These are phyloP conservation scores for Yponomeuta evonymella DNA, from an alignment of 2,888 invertebrate genomes.

Conservation along the genomic window DNA sequence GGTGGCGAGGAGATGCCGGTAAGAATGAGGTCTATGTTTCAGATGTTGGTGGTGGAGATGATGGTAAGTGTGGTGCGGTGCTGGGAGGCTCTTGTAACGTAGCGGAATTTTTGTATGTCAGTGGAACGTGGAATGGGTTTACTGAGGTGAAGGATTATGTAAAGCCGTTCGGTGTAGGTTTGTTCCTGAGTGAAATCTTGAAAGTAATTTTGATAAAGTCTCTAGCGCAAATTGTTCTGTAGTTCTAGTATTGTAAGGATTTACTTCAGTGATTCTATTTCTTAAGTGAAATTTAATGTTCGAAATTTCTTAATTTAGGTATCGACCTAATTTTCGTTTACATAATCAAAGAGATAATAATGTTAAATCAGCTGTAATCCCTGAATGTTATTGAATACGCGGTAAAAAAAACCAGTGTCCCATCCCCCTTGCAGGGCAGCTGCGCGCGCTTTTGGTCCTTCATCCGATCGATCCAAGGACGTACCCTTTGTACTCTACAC, in stretches of 20 bases:
- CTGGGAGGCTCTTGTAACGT: not conserved
- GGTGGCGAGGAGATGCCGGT: not conserved
- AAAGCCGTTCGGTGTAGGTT: not conserved
- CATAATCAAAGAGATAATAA: no score
- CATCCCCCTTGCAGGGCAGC: conserved; percentile 10
- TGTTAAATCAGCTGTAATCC: not conserved
- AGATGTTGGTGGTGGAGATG: not conserved
- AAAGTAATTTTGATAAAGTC: not conserved
- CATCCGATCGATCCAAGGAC: conserved; percentile 66
- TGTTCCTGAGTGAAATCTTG: not conserved
- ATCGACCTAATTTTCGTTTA: no score
- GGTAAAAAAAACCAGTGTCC: not conserved
- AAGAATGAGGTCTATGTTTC: not conserved
- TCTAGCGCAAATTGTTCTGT: not conserved
- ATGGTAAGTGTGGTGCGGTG: no score
- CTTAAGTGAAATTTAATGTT: no score
- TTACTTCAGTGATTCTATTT: no score
- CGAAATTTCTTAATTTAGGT: no score
- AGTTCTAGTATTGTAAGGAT: no score
- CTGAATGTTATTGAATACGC: not conserved
- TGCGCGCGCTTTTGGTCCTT: conserved; percentile 66
- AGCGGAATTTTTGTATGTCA: not conserved
- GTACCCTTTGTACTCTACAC: conserved; percentile 18
- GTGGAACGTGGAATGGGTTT: not conserved
- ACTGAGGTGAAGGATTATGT: not conserved